Evolutionary conservation across 2,113 vertebrate species (phyloP), one percentile per base, ranked within the genome.

Genomic region (Etheostoma spectabile): DNA sequence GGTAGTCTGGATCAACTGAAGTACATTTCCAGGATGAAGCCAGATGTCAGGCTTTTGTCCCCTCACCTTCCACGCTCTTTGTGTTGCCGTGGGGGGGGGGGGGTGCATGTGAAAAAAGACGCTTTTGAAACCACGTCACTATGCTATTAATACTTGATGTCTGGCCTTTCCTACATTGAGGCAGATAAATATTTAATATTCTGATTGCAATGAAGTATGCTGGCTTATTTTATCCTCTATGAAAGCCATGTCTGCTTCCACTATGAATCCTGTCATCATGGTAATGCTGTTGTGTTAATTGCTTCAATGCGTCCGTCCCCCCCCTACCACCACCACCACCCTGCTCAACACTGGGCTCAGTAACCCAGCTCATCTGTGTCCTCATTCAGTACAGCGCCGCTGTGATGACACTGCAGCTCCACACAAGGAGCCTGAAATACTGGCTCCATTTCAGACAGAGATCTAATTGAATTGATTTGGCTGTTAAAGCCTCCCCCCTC

Each of bases 401-500:
- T 77, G n/a, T 42, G 61, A 52, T 75, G 87, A 87, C 51, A 46
- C 76, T 68, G 67, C 80, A 82, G 71, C 72, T 74, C 59, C 67
- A 27, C 87, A 82, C 71, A 64, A 83, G 86, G 67, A 90, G 92
- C 80, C 90, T 84, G 82, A 76, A 86, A 86, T 74, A 86, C 88
- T 86, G 88, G 83, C 91, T 91, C 88, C 63, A 45, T 91, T 86
- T 84, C 64, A 89, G 77, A 91, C 77, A 16, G 38, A 42, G 38
- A 82, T 87, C 85, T 89, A 91, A 92, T 92, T 90, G 86, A 92
- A 91, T 79, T 86, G 89, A 91, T 91, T 72, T 78, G 60, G 82
- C 82, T 80, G 90, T 84, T 89, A 77, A 72, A 84, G 79, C 70
- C 87, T 87, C 30, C 78, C 0, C 63, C 4, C 35, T 33, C 45